These are phyloP conservation scores for Itoplectis maculator DNA, from an alignment of 2,888 invertebrate species.

Conservation along the genomic window DNA sequence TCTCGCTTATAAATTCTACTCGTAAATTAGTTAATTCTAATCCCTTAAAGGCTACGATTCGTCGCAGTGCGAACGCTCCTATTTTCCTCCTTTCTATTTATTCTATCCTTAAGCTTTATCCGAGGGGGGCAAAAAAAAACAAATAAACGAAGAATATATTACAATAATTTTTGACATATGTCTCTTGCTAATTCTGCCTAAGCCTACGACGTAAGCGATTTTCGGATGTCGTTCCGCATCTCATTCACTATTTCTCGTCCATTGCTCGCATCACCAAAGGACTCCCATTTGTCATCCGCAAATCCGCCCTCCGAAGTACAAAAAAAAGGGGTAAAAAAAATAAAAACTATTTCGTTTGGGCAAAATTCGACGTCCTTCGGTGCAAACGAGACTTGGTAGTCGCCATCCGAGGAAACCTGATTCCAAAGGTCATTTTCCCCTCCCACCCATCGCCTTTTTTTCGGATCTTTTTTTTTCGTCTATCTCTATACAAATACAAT, in stretches of 20 bases:
- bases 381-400: background rate
- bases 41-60: constrained; percentile 54
- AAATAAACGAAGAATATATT: constrained; percentile 65
- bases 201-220: constrained; percentile 43
- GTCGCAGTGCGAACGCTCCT: constrained; percentile 44
- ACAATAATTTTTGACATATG: constrained; percentile 66
- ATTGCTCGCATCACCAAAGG: constrained; percentile 26
- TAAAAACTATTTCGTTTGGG: background rate
- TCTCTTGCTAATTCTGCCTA: constrained; percentile 59
- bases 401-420: background rate
- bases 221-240: constrained; percentile 1
- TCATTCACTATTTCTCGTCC: constrained; percentile 1
- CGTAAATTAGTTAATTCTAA: constrained; percentile 62
- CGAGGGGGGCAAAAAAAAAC: constrained; percentile 46
- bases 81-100: background rate
- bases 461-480: too few relatives aligned
- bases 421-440: constrained; percentile 1
- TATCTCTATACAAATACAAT: constrained; percentile 35
- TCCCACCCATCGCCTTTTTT: constrained; percentile 7
- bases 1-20: constrained; percentile 55
- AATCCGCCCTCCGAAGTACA: background rate
- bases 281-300: background rate
- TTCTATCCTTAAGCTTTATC: constrained; percentile 49
- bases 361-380: background rate
- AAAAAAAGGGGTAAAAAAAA: background rate